These are phyloP conservation scores for Himalopsyche kuldschensis DNA, from an alignment of 2,888 invertebrate species.

Conservation along the genomic window DNA sequence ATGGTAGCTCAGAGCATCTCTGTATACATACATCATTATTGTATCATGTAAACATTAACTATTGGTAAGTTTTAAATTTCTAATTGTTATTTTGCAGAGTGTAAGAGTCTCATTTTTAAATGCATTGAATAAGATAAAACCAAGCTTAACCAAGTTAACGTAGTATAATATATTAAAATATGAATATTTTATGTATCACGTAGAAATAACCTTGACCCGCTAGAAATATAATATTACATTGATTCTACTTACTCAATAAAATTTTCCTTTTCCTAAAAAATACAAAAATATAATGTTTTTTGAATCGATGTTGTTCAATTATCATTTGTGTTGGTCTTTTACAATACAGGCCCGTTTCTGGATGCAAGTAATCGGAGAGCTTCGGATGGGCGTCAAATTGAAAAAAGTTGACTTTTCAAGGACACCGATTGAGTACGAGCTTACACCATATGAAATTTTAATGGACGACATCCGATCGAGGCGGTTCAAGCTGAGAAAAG, in stretches of 20 bases:
- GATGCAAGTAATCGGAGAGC: conserved; percentile 92
- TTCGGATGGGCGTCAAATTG: conserved; percentile 88
- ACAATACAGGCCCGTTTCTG: conserved; percentile 81
- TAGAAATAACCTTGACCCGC: too few relatives aligned
- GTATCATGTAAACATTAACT: too few relatives aligned
- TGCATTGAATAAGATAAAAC: too few relatives aligned
- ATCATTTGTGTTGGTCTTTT: conserved; percentile 41
- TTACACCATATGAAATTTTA: conserved; percentile 94
- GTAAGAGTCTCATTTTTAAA: too few relatives aligned
- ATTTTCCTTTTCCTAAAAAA: too few relatives aligned
- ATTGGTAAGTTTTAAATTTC: too few relatives aligned
- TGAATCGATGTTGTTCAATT: not conserved
- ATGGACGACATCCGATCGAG: conserved; percentile 94
- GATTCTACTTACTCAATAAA: not conserved
- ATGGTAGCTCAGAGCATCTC: not conserved
- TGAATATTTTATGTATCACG: too few relatives aligned
- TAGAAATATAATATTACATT: not conserved
- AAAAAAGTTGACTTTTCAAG: conserved; percentile 81
- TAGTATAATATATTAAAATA: too few relatives aligned
- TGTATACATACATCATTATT: too few relatives aligned
- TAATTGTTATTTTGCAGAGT: too few relatives aligned
- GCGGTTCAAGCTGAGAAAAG: conserved; percentile 86
- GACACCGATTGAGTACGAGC: conserved; percentile 84
- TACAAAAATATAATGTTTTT: conserved; percentile 8
- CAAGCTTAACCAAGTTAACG: too few relatives aligned